Conservation (phyloP, 2,888 invertebrate species). For the Mystacides longicornis region DNA sequence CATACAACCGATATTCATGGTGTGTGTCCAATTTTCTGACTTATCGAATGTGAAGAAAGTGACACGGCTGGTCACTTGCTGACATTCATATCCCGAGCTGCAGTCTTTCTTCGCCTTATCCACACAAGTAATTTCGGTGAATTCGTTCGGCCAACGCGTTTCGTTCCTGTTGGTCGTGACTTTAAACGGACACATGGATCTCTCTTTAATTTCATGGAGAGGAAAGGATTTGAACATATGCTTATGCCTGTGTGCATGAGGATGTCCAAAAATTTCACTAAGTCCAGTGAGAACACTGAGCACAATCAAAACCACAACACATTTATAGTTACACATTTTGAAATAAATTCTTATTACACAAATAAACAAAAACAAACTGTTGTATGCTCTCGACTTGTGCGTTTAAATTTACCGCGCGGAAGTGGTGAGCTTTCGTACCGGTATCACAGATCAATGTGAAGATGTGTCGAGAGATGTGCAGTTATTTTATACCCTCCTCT, state of each 20-base stretch:
- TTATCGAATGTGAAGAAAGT: background rate
- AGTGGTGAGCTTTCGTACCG: slow-evolving; percentile 15
- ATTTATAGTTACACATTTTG: no score
- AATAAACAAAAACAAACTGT: background rate
- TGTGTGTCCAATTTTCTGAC: background rate
- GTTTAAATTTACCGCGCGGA: slow-evolving; percentile 10
- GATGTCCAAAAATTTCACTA: background rate
- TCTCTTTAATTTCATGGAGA: slow-evolving; percentile 10
- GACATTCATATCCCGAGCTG: slow-evolving; percentile 4
- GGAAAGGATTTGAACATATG: no score
- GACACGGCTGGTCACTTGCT: background rate
- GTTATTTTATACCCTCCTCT: slow-evolving; percentile 13
- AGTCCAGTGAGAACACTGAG: background rate
- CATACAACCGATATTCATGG: background rate
- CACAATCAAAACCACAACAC: background rate
- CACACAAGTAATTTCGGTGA: slow-evolving; percentile 15
- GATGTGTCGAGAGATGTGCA: slow-evolving; percentile 16
- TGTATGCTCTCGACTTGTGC: background rate
- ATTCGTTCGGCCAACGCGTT: slow-evolving; percentile 14
- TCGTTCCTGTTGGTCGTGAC: slow-evolving; percentile 13
- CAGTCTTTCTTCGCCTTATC: slow-evolving; percentile 2
- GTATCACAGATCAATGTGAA: slow-evolving; percentile 18
- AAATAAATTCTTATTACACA: background rate
- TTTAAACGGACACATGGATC: slow-evolving; percentile 15
- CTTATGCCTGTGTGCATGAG: background rate